Conservation (phyloP, 2,888 invertebrate species). For the Lasioglossum marginatum region DNA sequence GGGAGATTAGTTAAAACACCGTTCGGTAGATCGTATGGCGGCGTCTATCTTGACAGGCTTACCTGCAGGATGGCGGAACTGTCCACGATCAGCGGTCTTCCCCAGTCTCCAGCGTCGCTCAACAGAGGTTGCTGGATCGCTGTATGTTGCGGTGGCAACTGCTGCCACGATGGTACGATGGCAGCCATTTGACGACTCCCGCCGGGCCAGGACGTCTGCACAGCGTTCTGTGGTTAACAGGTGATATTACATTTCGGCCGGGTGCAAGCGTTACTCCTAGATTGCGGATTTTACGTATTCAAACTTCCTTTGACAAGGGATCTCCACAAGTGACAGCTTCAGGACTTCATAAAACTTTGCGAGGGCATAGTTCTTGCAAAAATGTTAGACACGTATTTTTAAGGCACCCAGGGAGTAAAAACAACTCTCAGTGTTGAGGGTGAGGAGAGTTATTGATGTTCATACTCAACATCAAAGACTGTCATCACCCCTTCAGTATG, state of each 20-base stretch:
- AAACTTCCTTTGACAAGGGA: neutral
- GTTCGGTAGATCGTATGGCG: neutral
- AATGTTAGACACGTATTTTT: neutral
- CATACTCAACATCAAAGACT: neutral
- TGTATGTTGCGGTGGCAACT: constrained; percentile 88
- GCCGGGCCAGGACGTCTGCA: constrained; percentile 89
- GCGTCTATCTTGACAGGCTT: constrained; percentile 39
- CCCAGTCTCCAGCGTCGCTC: constrained; percentile 89
- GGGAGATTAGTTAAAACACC: constrained; percentile 64
- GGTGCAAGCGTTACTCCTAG: neutral
- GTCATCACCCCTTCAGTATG: neutral
- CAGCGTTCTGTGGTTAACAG: constrained; percentile 86
- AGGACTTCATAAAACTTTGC: neutral
- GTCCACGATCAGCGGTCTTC: constrained; percentile 91
- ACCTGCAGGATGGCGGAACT: constrained; percentile 91
- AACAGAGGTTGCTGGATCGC: constrained; percentile 88
- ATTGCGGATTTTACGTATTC: neutral
- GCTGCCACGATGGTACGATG: constrained; percentile 94
- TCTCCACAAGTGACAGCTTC: neutral
- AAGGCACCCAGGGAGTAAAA: neutral
- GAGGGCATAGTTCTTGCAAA: neutral
- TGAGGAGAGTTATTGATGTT: neutral
- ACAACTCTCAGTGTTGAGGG: too few species aligned
- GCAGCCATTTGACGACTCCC: constrained; percentile 91
- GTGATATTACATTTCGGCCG: neutral